A percentile compares a stretch with the other conserved stretches of the same genome.
Conservation (phyloP, 2,797 vertebrate species). For the Rhinichthys osculus region DNA sequence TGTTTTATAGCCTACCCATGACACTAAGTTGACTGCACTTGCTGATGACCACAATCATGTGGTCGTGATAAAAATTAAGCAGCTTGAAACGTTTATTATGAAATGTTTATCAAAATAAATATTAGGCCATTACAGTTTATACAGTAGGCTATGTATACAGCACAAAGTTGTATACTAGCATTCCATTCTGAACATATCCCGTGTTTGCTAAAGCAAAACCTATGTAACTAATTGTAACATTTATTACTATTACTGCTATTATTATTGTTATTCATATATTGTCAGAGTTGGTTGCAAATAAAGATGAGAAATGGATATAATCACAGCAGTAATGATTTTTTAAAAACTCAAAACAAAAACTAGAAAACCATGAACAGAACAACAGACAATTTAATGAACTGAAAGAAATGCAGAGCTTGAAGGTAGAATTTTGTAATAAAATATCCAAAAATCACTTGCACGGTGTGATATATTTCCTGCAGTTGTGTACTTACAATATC, state of each 20-base stretch:
- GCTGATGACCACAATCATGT: not conserved
- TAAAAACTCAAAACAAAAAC: not conserved
- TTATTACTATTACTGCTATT: not conserved
- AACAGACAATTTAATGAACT: not conserved
- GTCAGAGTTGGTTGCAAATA: not conserved
- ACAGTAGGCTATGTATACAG: not conserved
- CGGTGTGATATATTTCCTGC: too few species aligned
- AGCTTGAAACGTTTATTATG: not conserved
- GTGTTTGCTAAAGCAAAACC: not conserved
- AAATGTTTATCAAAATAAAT: not conserved
- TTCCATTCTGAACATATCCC: not conserved
- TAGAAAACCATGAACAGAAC: not conserved
- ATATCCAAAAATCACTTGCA: too few species aligned
- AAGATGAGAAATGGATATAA: not conserved
- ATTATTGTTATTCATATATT: not conserved
- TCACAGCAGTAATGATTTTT: not conserved
- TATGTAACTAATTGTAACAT: not conserved
- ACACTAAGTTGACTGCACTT: not conserved
- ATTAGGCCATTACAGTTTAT: not conserved
- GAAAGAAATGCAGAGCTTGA: not conserved
- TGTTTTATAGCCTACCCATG: not conserved
- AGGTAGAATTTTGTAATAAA: too few species aligned
- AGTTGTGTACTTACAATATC: too few species aligned
- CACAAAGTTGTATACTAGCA: not conserved
- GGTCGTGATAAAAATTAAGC: not conserved